Percentiles rank a stretch among this genome's conserved stretches.
Conservation (phyloP, 2,888 invertebrate species). For the Drosophila parthenogenetica region DNA sequence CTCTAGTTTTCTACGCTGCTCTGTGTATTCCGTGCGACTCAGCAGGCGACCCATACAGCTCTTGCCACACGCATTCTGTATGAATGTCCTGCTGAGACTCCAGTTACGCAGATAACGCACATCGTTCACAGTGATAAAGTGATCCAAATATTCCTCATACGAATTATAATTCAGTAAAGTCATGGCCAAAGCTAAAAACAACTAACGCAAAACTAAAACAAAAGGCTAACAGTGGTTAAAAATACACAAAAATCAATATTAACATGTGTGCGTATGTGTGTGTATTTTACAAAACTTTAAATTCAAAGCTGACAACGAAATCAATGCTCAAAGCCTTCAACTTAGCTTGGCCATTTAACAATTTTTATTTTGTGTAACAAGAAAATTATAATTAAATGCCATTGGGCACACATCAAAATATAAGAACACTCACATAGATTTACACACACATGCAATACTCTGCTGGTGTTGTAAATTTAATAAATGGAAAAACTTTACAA, state of each 20-base stretch:
- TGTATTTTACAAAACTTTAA: conserved; percentile 10
- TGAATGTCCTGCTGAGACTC: conserved; percentile 31
- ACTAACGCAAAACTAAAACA: background rate
- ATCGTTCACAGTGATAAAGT: conserved; percentile 50
- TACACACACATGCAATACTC: conserved; percentile 11
- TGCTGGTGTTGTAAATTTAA: conserved; percentile 66
- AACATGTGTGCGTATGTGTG: background rate
- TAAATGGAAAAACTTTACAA: conserved; percentile 73
- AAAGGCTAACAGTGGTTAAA: background rate
- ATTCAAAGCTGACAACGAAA: conserved; percentile 43
- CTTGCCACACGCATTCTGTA: conserved; percentile 42
- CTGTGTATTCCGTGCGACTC: conserved; percentile 35
- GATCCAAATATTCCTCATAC: conserved; percentile 57
- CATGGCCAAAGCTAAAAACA: conserved; percentile 30
- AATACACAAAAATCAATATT: conserved; percentile 14
- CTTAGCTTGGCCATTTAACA: conserved; percentile 16
- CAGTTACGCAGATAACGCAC: conserved; percentile 42
- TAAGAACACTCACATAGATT: conserved; percentile 3
- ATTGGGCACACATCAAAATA: conserved; percentile 20
- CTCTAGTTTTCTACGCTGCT: conserved; percentile 26
- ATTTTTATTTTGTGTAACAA: conserved; percentile 30
- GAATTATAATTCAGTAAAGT: conserved; percentile 28
- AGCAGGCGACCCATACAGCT: conserved; percentile 47
- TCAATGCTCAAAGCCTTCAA: conserved; percentile 32
- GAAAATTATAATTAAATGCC: conserved; percentile 64